A percentile compares a stretch with the other conserved stretches of the same genome.
These are phyloP conservation scores for Forbesichthys agassizii DNA, from an alignment of 2,113 vertebrate genomes.

Conservation along the genomic window DNA sequence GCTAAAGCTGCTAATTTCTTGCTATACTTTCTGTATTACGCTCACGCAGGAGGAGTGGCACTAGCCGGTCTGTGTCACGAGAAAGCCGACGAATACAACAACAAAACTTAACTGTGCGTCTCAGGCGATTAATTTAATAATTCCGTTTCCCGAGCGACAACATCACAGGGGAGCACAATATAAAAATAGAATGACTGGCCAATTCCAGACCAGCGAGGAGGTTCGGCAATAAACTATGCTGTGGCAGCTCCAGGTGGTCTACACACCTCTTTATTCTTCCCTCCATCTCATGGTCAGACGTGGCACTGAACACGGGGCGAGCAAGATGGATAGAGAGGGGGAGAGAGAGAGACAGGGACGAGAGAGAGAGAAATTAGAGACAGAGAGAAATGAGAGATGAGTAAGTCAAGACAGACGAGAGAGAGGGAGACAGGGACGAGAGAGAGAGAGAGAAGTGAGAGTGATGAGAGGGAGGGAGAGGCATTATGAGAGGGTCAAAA, in stretches of 20 bases:
- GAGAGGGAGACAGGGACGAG: background rate
- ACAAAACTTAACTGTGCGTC: too few species aligned
- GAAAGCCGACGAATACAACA: too few species aligned
- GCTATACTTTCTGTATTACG: too few species aligned
- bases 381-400: background rate
- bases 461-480: background rate
- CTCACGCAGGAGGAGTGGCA: too few species aligned
- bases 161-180: slow-evolving; percentile 26
- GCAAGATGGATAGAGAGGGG: slow-evolving; percentile 71
- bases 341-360: background rate
- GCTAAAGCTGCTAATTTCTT: background rate
- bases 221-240: background rate
- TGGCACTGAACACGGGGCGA: slow-evolving; percentile 89
- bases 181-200: slow-evolving; percentile 9
- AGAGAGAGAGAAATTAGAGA: background rate
- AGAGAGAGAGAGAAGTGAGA: background rate
- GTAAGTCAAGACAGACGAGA: background rate
- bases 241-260: background rate
- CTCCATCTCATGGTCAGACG: slow-evolving; percentile 94
- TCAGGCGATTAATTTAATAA: too few species aligned
- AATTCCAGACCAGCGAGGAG: slow-evolving; percentile 3
- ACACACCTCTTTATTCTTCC: slow-evolving; percentile 88
- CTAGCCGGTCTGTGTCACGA: too few species aligned
- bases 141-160: too few species aligned
- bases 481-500: background rate